Base-by-base conservation (phyloP, 64 coral and sea anemone species). In the Anthopleura sola region DNA sequence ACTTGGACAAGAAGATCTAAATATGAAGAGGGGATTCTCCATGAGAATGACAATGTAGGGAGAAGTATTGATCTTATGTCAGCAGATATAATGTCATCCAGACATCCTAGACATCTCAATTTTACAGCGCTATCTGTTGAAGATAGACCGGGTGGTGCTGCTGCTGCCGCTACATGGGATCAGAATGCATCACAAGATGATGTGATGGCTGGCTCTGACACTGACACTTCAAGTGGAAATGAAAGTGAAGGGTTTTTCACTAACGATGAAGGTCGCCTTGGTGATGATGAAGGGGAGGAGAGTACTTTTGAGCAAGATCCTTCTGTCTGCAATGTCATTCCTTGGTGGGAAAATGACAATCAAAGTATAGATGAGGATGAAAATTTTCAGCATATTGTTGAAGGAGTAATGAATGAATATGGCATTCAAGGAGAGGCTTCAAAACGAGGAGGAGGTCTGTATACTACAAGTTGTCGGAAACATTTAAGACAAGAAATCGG, bases 281-380 rank as follows among this genome's bases (percentile, higher is more conserved):
- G 89, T 19, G 97, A 99, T 68, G 97, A 99, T 83, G 97, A 99
- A 90, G 87, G 91, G 0, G 97, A 99, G 46, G 97, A 99, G 78
- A 95, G 97, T 46, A 94, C 91, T 60, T 99, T 86, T 91, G 97
- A 99, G 38, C 85, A 89, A 57, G 93, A 99, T 80, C 66, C 66
- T 32, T 31, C 29, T 71, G 88, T 91, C n/a, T n/a, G n/a, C 18
- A 86, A 84, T 36, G 78, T 95, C 36, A 85, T 85, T 60, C 90
- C 94, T 6, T 97, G 94, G 94, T 97, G 94, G 94, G 90, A 97
- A 18, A 75, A 92, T 50, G 87, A 89, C 39, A 78, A 57, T 28
- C 20, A 75, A 38, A 84, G 71, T 55, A 53, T 85, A 60, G 80
- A 90, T 13, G 90, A 90, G 24, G 87, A 97, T 68, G 87, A 92